phyloP scores from a whole-genome alignment of 1,140 invertebrate genomes.

The Carposina sasakii region DNA sequence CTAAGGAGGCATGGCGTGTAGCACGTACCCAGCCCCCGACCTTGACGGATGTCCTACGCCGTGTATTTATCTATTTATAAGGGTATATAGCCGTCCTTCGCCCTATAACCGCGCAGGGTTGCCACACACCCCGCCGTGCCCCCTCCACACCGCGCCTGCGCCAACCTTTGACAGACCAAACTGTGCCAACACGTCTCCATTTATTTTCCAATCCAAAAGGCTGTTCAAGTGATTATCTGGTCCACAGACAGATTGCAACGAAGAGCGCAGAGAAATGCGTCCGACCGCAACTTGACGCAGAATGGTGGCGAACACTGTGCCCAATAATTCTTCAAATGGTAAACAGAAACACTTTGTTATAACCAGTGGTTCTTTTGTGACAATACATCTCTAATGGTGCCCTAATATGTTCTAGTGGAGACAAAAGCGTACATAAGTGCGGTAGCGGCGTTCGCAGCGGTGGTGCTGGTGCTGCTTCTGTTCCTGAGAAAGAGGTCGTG shows the following conservation, averaged over 20 bases:
- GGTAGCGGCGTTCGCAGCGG: conserved; percentile 57
- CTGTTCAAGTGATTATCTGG: neutral
- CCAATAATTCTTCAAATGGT: conserved; percentile 58
- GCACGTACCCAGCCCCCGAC: conserved; percentile 46
- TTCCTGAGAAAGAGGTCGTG: conserved; percentile 63
- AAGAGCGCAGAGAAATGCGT: conserved; percentile 33
- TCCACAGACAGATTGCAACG: neutral
- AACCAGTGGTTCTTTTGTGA: neutral
- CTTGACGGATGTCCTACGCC: conserved; percentile 45
- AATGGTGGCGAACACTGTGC: conserved; percentile 62
- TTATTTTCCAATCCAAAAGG: conserved; percentile 12
- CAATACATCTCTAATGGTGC: neutral
- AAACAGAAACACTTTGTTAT: conserved; percentile 9
- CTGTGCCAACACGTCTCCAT: conserved; percentile 50
- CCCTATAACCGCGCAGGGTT: conserved; percentile 50
- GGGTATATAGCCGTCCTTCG: conserved; percentile 40
- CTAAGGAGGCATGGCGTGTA: no score
- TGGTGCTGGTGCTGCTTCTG: conserved; percentile 59
- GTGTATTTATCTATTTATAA: conserved; percentile 23
- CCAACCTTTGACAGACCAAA: conserved; percentile 45
- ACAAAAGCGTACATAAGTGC: conserved; percentile 67
- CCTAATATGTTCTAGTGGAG: conserved; percentile 47
- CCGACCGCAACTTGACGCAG: conserved; percentile 21
- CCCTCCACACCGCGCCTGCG: conserved; percentile 49
- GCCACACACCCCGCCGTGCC: conserved; percentile 58